Percentiles rank a stretch among this genome's conserved stretches.
These are phyloP conservation scores for Limanda limanda DNA, from an alignment of 2,113 vertebrate species.

Conservation along the genomic window DNA sequence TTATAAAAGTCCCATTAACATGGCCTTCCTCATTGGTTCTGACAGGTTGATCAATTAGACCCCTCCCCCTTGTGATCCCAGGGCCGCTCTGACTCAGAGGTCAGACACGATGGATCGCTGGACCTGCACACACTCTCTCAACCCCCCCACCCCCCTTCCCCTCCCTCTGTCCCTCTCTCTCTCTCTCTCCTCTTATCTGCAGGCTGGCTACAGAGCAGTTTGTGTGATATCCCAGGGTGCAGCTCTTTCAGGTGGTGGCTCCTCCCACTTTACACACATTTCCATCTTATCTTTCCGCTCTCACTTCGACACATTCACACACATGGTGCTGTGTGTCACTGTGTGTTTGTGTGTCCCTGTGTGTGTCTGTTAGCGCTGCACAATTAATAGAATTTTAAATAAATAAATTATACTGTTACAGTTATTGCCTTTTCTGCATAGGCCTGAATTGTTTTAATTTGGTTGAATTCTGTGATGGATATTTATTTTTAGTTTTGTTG, in stretches of 20 bases:
- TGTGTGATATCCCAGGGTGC: constrained; percentile 67
- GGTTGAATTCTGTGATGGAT: too few species aligned
- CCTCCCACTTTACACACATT: constrained; percentile 44
- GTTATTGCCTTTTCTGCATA: too few species aligned
- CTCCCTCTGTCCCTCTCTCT: neutral
- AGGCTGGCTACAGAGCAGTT: constrained; percentile 34
- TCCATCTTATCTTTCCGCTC: constrained; percentile 55
- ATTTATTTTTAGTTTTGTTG: too few species aligned
- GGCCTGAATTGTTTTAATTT: too few species aligned
- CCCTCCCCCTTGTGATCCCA: constrained; percentile 90
- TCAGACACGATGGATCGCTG: constrained; percentile 91
- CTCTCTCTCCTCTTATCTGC: constrained; percentile 49
- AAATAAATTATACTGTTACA: too few species aligned
- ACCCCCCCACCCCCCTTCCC: neutral
- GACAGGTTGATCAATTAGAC: constrained; percentile 97
- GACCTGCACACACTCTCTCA: constrained; percentile 60
- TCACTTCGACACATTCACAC: constrained; percentile 18
- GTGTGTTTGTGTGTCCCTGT: neutral
- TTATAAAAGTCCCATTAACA: constrained; percentile 98
- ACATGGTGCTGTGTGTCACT: neutral
- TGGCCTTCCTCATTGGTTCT: constrained; percentile 92
- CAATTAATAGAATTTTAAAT: too few species aligned
- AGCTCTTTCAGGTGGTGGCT: constrained; percentile 48
- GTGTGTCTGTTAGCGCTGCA: neutral
- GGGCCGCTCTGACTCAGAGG: constrained; percentile 89